Evolutionary conservation across 2,797 vertebrate species (phyloP).

Genomic region (Enteromius thamalakanensis): DNA sequence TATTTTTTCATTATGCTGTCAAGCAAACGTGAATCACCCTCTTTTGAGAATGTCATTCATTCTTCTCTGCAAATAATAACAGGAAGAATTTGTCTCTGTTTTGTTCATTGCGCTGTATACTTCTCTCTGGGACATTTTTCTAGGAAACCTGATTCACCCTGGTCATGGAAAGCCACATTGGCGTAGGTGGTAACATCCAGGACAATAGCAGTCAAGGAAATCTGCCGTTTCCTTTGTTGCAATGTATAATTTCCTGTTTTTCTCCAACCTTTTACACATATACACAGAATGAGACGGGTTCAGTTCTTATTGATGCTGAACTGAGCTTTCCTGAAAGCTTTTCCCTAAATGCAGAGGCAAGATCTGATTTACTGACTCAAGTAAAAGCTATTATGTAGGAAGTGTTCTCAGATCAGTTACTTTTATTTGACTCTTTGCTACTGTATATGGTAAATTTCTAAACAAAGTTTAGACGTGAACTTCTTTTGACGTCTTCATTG

Average conservation of each 20-base stretch:
- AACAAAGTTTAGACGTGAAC: background rate
- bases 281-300: background rate
- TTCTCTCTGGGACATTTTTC: constrained; percentile 71
- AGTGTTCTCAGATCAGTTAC: background rate
- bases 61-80: constrained; percentile 32
- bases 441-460: background rate
- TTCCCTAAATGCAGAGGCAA: background rate
- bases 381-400: background rate
- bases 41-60: constrained; percentile 22
- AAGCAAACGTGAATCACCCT: constrained; percentile 27
- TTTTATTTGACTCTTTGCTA: background rate
- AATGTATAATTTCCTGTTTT: constrained; percentile 40
- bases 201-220: constrained; percentile 71
- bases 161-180: constrained; percentile 68
- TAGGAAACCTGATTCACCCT: constrained; percentile 62
- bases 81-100: constrained; percentile 4
- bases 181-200: constrained; percentile 74
- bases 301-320: constrained; percentile 10
- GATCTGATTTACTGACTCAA: constrained; percentile 16
- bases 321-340: constrained; percentile 7
- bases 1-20: constrained; percentile 4
- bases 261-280: background rate
- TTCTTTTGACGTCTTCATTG: background rate
- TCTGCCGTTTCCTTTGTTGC: constrained; percentile 36
- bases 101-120: constrained; percentile 11